phyloP scores from a whole-genome alignment of 92 coral and sea anemone species.

The Pocillopora meandrina region DNA sequence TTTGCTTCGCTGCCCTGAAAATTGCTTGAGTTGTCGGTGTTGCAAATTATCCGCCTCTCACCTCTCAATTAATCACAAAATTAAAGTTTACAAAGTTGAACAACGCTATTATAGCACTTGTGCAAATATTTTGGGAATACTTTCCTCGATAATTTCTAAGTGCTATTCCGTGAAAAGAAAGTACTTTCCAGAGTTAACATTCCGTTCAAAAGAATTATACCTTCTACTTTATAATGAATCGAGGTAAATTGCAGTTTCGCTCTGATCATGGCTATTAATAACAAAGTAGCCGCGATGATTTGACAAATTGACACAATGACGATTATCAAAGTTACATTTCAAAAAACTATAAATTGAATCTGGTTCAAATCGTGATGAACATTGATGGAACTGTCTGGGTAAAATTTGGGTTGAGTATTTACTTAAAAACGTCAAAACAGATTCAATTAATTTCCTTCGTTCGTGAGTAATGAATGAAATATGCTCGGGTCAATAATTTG shows the following conservation, averaged over 20 bases:
- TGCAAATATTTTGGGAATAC: not conserved
- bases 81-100: conserved; percentile 1
- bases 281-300: not conserved
- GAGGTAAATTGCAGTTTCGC: not conserved
- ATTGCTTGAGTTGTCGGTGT: no score
- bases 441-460: not conserved
- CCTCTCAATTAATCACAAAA: not conserved
- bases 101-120: not conserved
- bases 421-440: not conserved
- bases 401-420: not conserved
- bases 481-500: not conserved
- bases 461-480: conserved; percentile 3
- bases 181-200: not conserved
- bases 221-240: not conserved
- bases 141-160: no score
- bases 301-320: not conserved
- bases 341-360: no score
- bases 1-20: no score
- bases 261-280: not conserved
- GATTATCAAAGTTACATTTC: not conserved
- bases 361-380: not conserved
- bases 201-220: no score
- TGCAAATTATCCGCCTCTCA: no score
- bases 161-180: not conserved
- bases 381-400: not conserved